Percentiles rank a stretch among this genome's conserved stretches.
Evolutionary conservation across 1,140 invertebrate genomes (phyloP).

Genomic region (Cecropterus lyciades): DNA sequence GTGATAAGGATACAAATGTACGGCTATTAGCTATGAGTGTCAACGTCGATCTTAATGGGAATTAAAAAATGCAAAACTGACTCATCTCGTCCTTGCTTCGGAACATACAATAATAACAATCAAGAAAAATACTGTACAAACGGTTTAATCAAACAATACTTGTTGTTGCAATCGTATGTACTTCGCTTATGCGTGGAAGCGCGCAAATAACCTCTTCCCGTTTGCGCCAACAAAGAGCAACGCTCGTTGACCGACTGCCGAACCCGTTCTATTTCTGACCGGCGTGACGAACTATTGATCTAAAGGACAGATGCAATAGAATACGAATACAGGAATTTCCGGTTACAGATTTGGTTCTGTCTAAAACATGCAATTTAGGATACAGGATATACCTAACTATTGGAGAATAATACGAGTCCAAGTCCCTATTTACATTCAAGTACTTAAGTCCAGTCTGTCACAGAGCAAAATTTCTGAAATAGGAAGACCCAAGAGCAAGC

Average conservation of each 20-base stretch:
- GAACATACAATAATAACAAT: not conserved
- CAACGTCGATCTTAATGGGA: too few species aligned
- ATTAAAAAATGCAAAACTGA: too few species aligned
- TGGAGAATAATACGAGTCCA: too few species aligned
- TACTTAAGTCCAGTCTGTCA: too few species aligned
- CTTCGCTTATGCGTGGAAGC: conserved; percentile 3
- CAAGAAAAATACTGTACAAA: not conserved
- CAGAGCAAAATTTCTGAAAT: too few species aligned
- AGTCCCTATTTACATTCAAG: too few species aligned
- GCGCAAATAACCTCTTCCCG: conserved; percentile 32
- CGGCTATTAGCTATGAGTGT: too few species aligned
- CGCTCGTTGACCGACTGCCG: conserved; percentile 31
- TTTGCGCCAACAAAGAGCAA: conserved; percentile 31
- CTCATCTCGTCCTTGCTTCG: too few species aligned
- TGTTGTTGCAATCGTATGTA: conserved; percentile 1
- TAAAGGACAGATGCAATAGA: conserved; percentile 8
- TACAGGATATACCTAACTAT: too few species aligned
- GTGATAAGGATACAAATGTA: too few species aligned
- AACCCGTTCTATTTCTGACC: conserved; percentile 24
- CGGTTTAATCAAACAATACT: not conserved
- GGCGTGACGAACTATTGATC: conserved; percentile 25
- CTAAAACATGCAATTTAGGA: too few species aligned
- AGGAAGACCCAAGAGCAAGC: too few species aligned
- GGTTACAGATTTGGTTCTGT: not conserved
- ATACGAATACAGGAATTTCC: conserved; percentile 21